Evolutionary conservation across 2,888 invertebrate genomes (phyloP).

Genomic region (Synergus itoensis): DNA sequence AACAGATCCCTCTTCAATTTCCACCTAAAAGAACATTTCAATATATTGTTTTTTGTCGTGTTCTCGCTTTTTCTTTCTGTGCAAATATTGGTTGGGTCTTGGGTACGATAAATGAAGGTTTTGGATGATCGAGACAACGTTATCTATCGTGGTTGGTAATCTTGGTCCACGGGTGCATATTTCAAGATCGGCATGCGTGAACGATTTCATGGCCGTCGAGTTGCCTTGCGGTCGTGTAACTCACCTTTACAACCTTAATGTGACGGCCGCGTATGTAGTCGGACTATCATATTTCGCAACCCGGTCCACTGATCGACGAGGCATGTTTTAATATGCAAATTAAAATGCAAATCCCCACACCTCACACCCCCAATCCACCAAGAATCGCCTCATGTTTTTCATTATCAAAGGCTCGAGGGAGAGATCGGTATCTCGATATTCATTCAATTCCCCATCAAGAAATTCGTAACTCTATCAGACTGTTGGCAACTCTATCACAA

Average conservation of each 20-base stretch:
- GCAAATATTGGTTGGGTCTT: conserved; percentile 48
- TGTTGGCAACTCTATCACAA: background rate
- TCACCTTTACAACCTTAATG: conserved; percentile 75
- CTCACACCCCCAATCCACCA: conserved; percentile 48
- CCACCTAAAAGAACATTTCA: no score
- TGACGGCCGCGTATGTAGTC: conserved; percentile 66
- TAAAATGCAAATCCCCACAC: conserved; percentile 71
- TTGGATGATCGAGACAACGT: conserved; percentile 59
- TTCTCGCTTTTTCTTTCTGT: conserved; percentile 43
- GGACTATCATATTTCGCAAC: conserved; percentile 72
- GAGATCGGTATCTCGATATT: conserved; percentile 13
- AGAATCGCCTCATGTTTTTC: conserved; percentile 44
- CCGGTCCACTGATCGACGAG: conserved; percentile 68
- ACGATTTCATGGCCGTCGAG: conserved; percentile 76
- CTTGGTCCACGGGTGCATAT: conserved; percentile 74
- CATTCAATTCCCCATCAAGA: conserved; percentile 1
- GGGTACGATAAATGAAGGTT: conserved; percentile 48
- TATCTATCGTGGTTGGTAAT: conserved; percentile 67
- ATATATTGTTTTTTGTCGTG: no score
- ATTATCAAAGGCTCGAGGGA: conserved; percentile 48
- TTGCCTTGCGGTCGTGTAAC: conserved; percentile 76
- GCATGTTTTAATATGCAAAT: conserved; percentile 75
- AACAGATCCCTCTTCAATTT: no score
- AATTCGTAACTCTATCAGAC: background rate
- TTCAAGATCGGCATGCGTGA: conserved; percentile 77